phyloP scores from a whole-genome alignment of 2,888 invertebrate species.

The Netelia fuscicornis region DNA sequence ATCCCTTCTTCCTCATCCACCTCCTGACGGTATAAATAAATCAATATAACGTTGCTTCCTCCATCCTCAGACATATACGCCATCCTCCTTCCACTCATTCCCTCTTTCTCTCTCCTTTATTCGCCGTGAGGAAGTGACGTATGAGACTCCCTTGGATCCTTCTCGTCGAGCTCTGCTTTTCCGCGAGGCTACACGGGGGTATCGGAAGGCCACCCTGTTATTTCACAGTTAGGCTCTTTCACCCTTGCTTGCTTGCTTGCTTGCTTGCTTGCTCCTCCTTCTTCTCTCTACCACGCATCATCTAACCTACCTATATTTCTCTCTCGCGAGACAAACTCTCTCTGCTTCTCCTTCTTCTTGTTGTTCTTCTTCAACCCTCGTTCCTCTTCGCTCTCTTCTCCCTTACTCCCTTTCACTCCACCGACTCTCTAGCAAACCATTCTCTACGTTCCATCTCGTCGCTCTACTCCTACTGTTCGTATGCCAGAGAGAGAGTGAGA shows the following conservation, averaged over 20 bases:
- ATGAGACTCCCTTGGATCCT: constrained; percentile 77
- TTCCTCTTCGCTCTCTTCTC: constrained; percentile 7
- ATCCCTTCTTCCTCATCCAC: constrained; percentile 18
- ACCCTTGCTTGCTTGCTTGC: constrained; percentile 54
- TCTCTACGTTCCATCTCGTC: constrained; percentile 53
- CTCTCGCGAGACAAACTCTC: constrained; percentile 72
- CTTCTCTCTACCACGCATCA: constrained; percentile 64
- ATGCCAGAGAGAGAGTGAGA: not conserved
- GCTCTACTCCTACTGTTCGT: constrained; percentile 24
- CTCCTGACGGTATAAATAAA: constrained; percentile 82
- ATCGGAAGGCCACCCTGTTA: constrained; percentile 81
- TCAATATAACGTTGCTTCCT: constrained; percentile 81
- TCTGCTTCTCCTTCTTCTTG: constrained; percentile 48
- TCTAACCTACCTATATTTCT: constrained; percentile 35
- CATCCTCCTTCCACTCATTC: constrained; percentile 51
- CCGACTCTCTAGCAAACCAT: constrained; percentile 49
- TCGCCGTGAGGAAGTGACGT: constrained; percentile 81
- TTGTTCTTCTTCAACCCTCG: constrained; percentile 29
- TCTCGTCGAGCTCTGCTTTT: constrained; percentile 33
- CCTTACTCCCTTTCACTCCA: constrained; percentile 30
- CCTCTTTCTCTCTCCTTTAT: constrained; percentile 63
- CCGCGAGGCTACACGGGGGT: constrained; percentile 71
- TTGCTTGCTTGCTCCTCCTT: constrained; percentile 48
- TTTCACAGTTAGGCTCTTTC: constrained; percentile 83
- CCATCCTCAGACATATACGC: constrained; percentile 60